These are phyloP conservation scores for Luidia sarsii DNA, from an alignment of 53 echinoderm and acorn worm genomes.

Conservation along the genomic window DNA sequence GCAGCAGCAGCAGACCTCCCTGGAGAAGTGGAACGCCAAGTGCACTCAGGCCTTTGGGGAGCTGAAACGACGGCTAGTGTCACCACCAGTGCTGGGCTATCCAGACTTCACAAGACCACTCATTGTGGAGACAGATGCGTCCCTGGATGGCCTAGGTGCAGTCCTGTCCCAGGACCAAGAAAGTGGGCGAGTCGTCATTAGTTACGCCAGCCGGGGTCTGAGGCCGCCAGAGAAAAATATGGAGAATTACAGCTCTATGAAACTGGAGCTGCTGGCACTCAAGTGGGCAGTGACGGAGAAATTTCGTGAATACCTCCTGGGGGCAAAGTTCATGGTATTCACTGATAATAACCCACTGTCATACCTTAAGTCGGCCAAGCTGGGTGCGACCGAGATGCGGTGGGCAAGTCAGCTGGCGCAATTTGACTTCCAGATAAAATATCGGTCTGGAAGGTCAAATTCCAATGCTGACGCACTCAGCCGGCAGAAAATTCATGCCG, in stretches of 20 bases:
- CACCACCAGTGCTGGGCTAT: slow-evolving; percentile 16
- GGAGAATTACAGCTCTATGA: slow-evolving; percentile 60
- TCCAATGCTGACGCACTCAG: slow-evolving; percentile 44
- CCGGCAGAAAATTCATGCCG: slow-evolving; percentile 18
- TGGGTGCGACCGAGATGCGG: slow-evolving; percentile 44
- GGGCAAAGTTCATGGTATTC: slow-evolving; percentile 28
- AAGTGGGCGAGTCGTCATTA: slow-evolving; percentile 32
- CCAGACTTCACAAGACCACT: slow-evolving; percentile 7
- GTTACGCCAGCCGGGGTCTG: slow-evolving; percentile 55
- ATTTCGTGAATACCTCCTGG: slow-evolving; percentile 52
- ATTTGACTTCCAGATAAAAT: slow-evolving; percentile 43
- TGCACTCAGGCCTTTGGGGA: slow-evolving; percentile 4
- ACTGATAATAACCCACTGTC: slow-evolving; percentile 60
- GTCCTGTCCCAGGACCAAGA: slow-evolving; percentile 6
- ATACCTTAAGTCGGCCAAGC: slow-evolving; percentile 43
- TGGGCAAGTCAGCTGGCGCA: slow-evolving; percentile 45
- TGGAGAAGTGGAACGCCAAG: not conserved
- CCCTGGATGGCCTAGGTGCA: not conserved
- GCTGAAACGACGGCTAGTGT: not conserved
- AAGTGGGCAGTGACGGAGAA: slow-evolving; percentile 63
- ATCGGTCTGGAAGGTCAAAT: slow-evolving; percentile 41
- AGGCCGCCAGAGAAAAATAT: slow-evolving; percentile 52
- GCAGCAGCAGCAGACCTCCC: not conserved
- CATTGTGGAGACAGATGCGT: slow-evolving; percentile 11
- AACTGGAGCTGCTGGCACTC: slow-evolving; percentile 48